A percentile compares a stretch with the other conserved stretches of the same genome.
Conservation (phyloP, 2,797 vertebrate species). For the Tamandua tetradactyla region DNA sequence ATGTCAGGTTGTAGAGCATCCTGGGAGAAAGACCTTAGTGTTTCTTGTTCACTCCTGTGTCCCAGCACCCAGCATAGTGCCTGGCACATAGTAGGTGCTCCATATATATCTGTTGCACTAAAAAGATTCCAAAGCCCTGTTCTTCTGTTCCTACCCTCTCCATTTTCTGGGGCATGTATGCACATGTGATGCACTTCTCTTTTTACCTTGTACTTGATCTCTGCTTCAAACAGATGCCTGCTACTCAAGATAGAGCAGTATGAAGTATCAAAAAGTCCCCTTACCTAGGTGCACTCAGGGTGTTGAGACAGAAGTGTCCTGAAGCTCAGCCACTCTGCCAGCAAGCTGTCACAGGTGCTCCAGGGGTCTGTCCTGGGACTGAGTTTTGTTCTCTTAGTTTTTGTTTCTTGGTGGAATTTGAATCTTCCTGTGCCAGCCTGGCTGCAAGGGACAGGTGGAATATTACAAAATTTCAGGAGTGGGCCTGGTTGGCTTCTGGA, state of each 20-base stretch:
- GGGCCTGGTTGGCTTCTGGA: neutral
- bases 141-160: neutral
- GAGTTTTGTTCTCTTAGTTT: neutral
- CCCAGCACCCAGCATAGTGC: neutral
- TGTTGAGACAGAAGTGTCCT: conserved; percentile 50
- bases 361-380: neutral
- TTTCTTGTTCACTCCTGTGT: neutral
- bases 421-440: neutral
- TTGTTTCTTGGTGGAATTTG: conserved; percentile 13
- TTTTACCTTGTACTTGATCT: neutral
- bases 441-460: neutral
- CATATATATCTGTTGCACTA: neutral
- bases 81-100: neutral
- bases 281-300: neutral
- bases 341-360: neutral
- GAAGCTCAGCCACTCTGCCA: conserved; percentile 55
- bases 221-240: neutral
- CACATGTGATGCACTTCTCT: neutral
- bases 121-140: neutral
- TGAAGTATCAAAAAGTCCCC: conserved; percentile 23
- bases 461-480: neutral
- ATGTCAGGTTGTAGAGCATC: neutral
- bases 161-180: neutral
- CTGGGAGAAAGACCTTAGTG: neutral
- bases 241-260: neutral